Base-by-base conservation (phyloP, 1,140 invertebrate genomes). In the Lepeophtheirus salmonis region DNA sequence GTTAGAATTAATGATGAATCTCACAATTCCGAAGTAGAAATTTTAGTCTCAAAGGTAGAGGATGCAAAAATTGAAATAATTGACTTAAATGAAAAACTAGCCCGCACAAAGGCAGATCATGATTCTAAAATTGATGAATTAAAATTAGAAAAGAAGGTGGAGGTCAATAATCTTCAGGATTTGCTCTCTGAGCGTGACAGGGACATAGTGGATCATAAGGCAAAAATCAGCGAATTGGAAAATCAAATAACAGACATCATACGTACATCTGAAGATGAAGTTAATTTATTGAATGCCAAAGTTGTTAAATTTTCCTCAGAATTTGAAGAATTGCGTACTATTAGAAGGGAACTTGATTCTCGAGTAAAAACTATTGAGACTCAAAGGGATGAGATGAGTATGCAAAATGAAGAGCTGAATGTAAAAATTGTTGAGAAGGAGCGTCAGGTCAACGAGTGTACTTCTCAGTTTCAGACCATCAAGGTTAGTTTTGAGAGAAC, bases 111-210 rank as follows among this genome's bases (percentile, higher is more conserved):
- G 18, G 48, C 49, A n/a, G 59, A 57, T n/a, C 49, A 56, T 25
- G 23, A 21, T 17, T 18, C 21, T 18, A 61, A 61, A 16, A 14
- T 61, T 14, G 59, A 61, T 53, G 50, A 61, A 12, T n/a, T 61
- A 18, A 52, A 16, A 13, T n/a, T 17, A n/a, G 25, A n/a, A 14
- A 52, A 53, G 21, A 61, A 61, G 51, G 25, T 17, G 6, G 59
- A 61, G 59, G 50, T 61, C n/a, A 61, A 61, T 48, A 18, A 49
- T 14, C 14, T 61, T 14, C 48, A 61, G 25, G 59, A 61, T 18
- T 18, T 55, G 6, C 17, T 61, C 2, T 56, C 48, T 2, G 59
- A 61, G 21, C 16, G 25, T 22, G 59, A 61, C 16, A 17, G 48
- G 4, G 23, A 16, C 2, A 61, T 61, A n/a, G 41, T 61, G 49